A percentile compares a stretch with the other conserved stretches of the same genome.
phyloP scores from a whole-genome alignment of 1,140 invertebrate genomes.

The Scaptodrosophila lebanonensis region DNA sequence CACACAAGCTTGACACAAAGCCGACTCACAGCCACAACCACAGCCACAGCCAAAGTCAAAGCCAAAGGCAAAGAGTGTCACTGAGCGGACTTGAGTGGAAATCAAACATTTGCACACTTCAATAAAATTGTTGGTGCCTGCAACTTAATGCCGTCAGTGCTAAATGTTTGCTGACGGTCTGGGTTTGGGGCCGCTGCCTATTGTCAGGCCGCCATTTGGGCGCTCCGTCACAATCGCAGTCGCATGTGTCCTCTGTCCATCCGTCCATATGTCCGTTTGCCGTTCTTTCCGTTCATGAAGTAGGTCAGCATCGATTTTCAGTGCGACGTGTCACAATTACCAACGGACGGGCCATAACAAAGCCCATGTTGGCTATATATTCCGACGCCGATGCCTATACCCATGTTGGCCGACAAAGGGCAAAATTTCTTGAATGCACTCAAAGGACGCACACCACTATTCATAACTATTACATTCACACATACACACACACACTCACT shows the following conservation, averaged over 20 bases:
- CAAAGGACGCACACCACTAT: constrained; percentile 23
- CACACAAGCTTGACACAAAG: too few relatives aligned
- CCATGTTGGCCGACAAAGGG: constrained; percentile 11
- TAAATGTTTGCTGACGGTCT: not conserved
- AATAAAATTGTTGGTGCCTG: constrained; percentile 35
- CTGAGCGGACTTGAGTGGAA: constrained; percentile 49
- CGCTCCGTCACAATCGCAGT: too few relatives aligned
- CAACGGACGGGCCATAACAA: too few relatives aligned
- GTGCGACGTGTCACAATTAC: constrained; percentile 68
- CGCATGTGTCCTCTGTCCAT: constrained; percentile 2
- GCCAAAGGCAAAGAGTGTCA: constrained; percentile 18
- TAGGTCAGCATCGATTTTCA: constrained; percentile 72
- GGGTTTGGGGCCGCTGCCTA: too few relatives aligned
- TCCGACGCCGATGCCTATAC: constrained; percentile 22
- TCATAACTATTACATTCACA: too few relatives aligned
- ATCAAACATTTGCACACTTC: constrained; percentile 61
- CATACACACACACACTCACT: not conserved
- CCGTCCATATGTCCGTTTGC: constrained; percentile 5
- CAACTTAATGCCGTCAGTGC: constrained; percentile 63
- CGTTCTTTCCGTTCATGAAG: constrained; percentile 30
- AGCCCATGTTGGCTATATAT: constrained; percentile 31
- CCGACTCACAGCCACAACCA: constrained; percentile 9
- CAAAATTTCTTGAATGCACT: constrained; percentile 30
- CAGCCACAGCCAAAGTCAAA: not conserved
- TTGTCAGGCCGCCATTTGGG: too few relatives aligned